phyloP scores from a whole-genome alignment of 1,140 invertebrate species.

The Macrobrachium nipponense region DNA sequence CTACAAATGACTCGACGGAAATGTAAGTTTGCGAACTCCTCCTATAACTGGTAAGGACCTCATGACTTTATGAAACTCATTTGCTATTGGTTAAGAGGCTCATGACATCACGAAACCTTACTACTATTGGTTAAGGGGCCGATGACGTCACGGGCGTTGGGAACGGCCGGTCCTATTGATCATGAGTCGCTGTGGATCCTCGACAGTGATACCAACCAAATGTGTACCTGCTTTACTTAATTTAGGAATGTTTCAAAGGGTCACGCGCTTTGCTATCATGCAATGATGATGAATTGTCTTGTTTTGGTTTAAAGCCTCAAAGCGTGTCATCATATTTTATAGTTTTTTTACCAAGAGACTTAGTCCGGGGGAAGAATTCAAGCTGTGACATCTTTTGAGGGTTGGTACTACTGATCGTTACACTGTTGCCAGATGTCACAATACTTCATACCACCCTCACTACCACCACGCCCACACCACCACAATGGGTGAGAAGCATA shows the following conservation, averaged over 20 bases:
- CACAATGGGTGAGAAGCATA: neutral
- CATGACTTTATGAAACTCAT: neutral
- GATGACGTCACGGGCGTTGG: constrained; percentile 11
- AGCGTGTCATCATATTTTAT: too few relatives aligned
- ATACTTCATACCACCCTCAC: constrained; percentile 5
- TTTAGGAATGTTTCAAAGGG: too few relatives aligned
- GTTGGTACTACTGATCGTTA: constrained; percentile 8
- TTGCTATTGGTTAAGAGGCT: neutral
- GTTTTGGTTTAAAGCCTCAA: too few relatives aligned
- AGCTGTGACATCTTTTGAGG: constrained; percentile 12
- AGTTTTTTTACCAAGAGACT: neutral
- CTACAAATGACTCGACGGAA: too few relatives aligned
- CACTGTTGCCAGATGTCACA: constrained; percentile 10
- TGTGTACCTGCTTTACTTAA: neutral
- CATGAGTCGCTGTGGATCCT: constrained; percentile 13
- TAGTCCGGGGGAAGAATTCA: neutral
- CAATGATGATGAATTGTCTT: too few relatives aligned
- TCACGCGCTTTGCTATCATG: too few relatives aligned
- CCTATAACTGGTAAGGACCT: too few relatives aligned
- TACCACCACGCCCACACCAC: neutral
- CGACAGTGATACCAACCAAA: constrained; percentile 13
- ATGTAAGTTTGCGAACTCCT: too few relatives aligned
- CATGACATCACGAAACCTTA: constrained; percentile 1
- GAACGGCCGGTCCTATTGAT: constrained; percentile 15
- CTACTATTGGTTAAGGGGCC: neutral